phyloP scores from a whole-genome alignment of 2,113 vertebrate species.

The Rhinopithecus roxellana region DNA sequence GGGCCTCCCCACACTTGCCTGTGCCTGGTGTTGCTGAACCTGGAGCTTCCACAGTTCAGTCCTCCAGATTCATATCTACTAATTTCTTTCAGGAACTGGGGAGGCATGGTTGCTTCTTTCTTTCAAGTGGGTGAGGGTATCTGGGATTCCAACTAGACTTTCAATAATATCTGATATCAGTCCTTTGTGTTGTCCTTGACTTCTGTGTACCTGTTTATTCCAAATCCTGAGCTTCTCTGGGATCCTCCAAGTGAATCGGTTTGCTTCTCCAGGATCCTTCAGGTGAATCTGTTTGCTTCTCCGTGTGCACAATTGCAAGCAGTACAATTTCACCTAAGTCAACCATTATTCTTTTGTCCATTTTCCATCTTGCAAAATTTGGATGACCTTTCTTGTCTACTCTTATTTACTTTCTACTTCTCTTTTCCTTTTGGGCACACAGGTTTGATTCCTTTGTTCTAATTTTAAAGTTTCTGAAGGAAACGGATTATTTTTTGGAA shows the following conservation, averaged over 20 bases:
- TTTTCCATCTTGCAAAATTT: background rate
- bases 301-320: background rate
- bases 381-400: background rate
- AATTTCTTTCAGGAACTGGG: background rate
- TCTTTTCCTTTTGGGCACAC: background rate
- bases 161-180: background rate
- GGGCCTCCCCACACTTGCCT: background rate
- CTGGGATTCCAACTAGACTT: background rate
- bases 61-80: background rate
- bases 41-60: background rate
- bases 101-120: background rate
- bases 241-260: background rate
- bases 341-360: background rate
- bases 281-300: background rate
- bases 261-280: background rate
- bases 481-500: background rate
- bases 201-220: background rate
- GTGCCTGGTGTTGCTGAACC: background rate
- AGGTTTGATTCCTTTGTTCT: background rate
- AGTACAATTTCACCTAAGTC: background rate
- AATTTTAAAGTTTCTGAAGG: conserved; percentile 16
- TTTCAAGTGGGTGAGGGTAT: background rate
- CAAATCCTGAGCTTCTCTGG: background rate
- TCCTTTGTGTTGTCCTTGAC: background rate
- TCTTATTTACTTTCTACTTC: background rate